These are phyloP conservation scores for Helobdella robusta DNA, from an alignment of 2,888 invertebrate species.

Conservation along the genomic window DNA sequence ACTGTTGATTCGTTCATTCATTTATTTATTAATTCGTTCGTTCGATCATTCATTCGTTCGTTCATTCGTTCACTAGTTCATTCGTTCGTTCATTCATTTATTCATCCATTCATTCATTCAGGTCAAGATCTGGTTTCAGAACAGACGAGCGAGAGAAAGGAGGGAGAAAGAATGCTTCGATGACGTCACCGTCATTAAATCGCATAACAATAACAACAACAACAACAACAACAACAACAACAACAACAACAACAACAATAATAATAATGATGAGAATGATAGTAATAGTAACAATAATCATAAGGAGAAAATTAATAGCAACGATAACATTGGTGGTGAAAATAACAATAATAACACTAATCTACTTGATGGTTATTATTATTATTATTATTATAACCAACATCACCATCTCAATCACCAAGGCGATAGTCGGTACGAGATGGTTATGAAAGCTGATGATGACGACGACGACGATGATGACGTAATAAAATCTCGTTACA, in stretches of 20 bases:
- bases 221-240: constrained; percentile 15
- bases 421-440: too few relatives aligned
- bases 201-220: neutral
- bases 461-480: too few relatives aligned
- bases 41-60: neutral
- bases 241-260: neutral
- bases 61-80: neutral
- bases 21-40: too few relatives aligned
- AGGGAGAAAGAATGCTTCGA: constrained; percentile 38
- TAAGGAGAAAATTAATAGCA: too few relatives aligned
- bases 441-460: too few relatives aligned
- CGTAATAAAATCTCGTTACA: too few relatives aligned
- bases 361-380: too few relatives aligned
- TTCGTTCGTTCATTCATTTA: neutral
- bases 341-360: too few relatives aligned
- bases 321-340: too few relatives aligned
- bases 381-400: too few relatives aligned
- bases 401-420: too few relatives aligned
- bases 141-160: constrained; percentile 45
- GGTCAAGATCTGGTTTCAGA: constrained; percentile 50
- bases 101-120: constrained; percentile 29
- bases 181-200: neutral
- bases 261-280: neutral
- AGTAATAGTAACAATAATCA: neutral
- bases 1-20: too few relatives aligned